Base-by-base conservation (phyloP, 2,888 invertebrate species). In the Macrophya alboannulata region DNA sequence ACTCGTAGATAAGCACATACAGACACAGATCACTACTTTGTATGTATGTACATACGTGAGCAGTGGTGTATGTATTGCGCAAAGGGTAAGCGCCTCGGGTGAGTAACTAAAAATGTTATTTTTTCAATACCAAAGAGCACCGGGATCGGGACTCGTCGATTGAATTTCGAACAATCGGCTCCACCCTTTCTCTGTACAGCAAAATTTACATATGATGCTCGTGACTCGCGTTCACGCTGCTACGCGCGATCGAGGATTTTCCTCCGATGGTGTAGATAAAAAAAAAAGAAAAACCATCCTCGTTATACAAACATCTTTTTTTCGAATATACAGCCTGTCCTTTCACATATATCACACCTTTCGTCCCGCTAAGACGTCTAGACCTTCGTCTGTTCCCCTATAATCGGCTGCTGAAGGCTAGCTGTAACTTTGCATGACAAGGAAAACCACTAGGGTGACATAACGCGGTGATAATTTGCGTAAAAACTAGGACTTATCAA, bases 381-480 rank as follows among this genome's bases (percentile, higher is more conserved):
- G 81, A 81, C 81, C 62, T 62, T 81, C 62, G 81, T 81, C 25
- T 21, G 12, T 62, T 43, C 81, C 40, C 8, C 40, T 55, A 40
- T 55, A 79, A 55, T 55, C 79, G n/a, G n/a, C 5, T 79, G n/a
- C 37, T 40, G 37, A 76, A 48, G 12, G 51, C 25, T 51, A 31
- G 31, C 31, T 31, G 5, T 51, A 12, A 76, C 21, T 79, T 79
- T 79, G 21, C 79, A 55, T 79, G 59, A 40, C 55, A 40, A 59
- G 55, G 4, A 79, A 48, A 55, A 55, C 31, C 55, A 9, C 9
- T 12, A 40, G 37, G 68, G 40, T 3, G 68, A 25, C 45, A 8
- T 45, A 10, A 77, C 79, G 10, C 59, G n/a, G 45, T 21, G 48
- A 40, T 48, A 21, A 45, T 74, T 74, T 8, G 6, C 6, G 74